Base-by-base conservation (phyloP, 2,888 invertebrate species). In the Phyto melanocephala region DNA sequence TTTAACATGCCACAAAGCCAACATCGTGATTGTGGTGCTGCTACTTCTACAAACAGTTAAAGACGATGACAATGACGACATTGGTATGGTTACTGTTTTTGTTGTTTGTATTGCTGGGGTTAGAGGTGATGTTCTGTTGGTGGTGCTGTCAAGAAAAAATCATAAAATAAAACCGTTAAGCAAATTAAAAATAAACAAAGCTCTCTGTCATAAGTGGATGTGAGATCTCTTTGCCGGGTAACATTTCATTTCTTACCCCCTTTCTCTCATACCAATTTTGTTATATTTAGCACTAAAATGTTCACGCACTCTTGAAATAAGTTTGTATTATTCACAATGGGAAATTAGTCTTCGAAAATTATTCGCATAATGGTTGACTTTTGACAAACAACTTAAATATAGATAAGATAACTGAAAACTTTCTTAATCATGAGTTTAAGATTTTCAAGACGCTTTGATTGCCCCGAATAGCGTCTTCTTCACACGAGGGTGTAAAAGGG, bases 151-250 rank as follows among this genome's bases (percentile, higher is more conserved):
- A 47, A 22, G 20, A 17, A 54, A 60, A 68, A 72, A 67, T 72
- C 35, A 42, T 54, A 42, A 77, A 77, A 47, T 35, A 28, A 54
- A 71, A 72, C 47, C 33, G 37, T 76, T 76, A 60, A 81, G 35
- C 65, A 81, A 76, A 77, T 77, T 52, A 77, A 77, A 81, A 56
- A 72, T 72, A 77, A 81, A 77, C 77, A 81, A 75, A 68, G 42
- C 35, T 15, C 24, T 68, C 28, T 54, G 20, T 47, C 17, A 37
- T 63, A 58, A 50, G 54, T 40, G 50, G 40, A 47, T 47, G 62
- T n/a, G 42, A 50, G 28, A 71, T 15, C 7, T 22, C 45, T 58
- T 56, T 45, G 10, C 10, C 42, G 17, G 54, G 7, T 17, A 4
- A 35, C n/a, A 45, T 58, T 45, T 5, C 28, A 11, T 47, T 47